These are phyloP conservation scores for Cephus pulcher DNA, from an alignment of 2,888 invertebrate species.

Conservation along the genomic window DNA sequence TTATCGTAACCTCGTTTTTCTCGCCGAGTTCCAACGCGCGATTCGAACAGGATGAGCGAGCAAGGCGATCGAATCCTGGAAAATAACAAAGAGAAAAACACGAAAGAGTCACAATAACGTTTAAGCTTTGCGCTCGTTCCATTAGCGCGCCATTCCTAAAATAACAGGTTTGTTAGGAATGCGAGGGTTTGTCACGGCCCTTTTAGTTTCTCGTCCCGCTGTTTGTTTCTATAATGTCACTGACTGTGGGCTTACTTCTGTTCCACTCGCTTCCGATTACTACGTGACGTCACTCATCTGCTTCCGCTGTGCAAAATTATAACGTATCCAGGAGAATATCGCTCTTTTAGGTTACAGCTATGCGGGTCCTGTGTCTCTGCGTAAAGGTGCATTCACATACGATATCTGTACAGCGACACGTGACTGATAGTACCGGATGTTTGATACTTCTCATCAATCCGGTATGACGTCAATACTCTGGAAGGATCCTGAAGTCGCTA, in stretches of 20 bases:
- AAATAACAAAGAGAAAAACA: not conserved
- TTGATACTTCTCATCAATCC: not conserved
- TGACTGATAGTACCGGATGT: not conserved
- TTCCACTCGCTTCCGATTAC: conserved; percentile 29
- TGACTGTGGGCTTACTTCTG: conserved; percentile 10
- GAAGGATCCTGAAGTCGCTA: not conserved
- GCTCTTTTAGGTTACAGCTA: not conserved
- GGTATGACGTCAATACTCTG: not conserved
- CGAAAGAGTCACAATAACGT: not conserved
- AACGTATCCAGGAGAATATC: not conserved
- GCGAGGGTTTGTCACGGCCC: conserved; percentile 35
- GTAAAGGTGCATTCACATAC: not conserved
- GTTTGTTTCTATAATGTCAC: conserved; percentile 35
- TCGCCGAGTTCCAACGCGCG: not conserved
- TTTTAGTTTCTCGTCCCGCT: conserved; percentile 27
- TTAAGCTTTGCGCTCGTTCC: conserved; percentile 10
- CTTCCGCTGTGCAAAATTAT: conserved; percentile 27
- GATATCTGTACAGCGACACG: not conserved
- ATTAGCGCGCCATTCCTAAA: conserved; percentile 34
- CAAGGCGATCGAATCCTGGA: not conserved
- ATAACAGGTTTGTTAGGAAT: conserved; percentile 40
- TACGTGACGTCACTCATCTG: conserved; percentile 38
- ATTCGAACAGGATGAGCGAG: not conserved
- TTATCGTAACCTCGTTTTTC: not conserved
- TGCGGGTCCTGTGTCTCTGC: not conserved